Evolutionary conservation across 1,140 invertebrate genomes (phyloP).

Genomic region (Zaprionus ornatus): DNA sequence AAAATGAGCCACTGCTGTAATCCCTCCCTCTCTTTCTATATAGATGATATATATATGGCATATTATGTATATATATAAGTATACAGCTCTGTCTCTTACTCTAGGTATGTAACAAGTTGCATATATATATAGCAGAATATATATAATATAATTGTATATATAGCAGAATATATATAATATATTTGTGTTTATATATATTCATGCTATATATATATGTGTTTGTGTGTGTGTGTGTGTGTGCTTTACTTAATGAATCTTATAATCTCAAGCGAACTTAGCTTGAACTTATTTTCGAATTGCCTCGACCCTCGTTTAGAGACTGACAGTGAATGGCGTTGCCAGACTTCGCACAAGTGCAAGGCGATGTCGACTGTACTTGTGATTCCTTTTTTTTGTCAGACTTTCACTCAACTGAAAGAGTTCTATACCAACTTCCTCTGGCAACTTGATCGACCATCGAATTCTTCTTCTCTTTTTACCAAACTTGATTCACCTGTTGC

Average conservation of each 20-base stretch:
- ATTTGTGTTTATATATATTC: background rate
- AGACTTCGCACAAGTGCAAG: conserved; percentile 7
- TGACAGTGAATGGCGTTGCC: conserved; percentile 33
- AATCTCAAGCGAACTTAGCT: background rate
- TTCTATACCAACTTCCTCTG: background rate
- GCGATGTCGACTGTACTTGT: conserved; percentile 7
- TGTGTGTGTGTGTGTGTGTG: conserved; percentile 3
- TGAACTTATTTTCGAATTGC: background rate
- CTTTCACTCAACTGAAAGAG: background rate
- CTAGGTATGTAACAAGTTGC: conserved; percentile 36
- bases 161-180: conserved; percentile 14
- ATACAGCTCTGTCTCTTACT: conserved; percentile 45
- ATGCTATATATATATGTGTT: background rate
- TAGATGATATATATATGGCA: conserved; percentile 21
- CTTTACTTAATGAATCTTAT: background rate
- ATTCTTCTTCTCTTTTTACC: background rate
- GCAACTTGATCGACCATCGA: conserved; percentile 9
- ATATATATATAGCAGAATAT: conserved; percentile 31
- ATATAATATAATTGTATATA: conserved; percentile 32
- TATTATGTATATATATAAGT: conserved; percentile 51
- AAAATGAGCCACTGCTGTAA: conserved; percentile 5
- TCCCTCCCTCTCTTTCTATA: conserved; percentile 4
- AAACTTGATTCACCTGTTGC: conserved; percentile 24
- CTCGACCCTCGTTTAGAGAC: conserved; percentile 19
- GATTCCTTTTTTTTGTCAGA: background rate